These are phyloP conservation scores for Rhodophaea formosa DNA, from an alignment of 2,888 invertebrate species.

Conservation along the genomic window DNA sequence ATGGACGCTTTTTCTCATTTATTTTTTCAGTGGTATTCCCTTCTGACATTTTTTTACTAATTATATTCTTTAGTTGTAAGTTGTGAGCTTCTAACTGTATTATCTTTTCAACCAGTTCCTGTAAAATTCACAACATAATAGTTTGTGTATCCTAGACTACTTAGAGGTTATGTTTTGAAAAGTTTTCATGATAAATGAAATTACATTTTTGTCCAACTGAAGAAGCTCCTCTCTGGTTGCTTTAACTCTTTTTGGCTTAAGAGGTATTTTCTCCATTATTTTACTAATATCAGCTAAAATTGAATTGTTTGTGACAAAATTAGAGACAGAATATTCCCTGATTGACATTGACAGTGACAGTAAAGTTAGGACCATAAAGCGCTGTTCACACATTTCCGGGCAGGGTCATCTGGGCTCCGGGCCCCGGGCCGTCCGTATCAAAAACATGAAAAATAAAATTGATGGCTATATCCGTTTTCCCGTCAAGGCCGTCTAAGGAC, in stretches of 20 bases:
- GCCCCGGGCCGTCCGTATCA: too few relatives aligned
- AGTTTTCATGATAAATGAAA: neutral
- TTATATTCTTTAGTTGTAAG: conserved; percentile 86
- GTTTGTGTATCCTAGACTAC: neutral
- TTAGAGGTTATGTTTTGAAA: conserved; percentile 40
- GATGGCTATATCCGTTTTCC: too few relatives aligned
- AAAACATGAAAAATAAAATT: too few relatives aligned
- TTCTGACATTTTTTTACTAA: conserved; percentile 74
- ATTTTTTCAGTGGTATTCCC: conserved; percentile 26
- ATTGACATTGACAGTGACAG: neutral
- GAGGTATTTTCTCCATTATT: conserved; percentile 44
- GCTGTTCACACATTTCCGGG: too few relatives aligned
- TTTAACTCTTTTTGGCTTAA: conserved; percentile 48
- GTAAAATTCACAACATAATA: conserved; percentile 23
- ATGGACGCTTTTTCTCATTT: conserved; percentile 59
- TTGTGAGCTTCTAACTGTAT: conserved; percentile 89
- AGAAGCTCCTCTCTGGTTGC: conserved; percentile 48
- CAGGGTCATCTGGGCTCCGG: too few relatives aligned
- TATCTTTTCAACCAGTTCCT: conserved; percentile 88
- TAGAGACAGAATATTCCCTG: neutral
- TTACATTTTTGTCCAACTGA: conserved; percentile 57
- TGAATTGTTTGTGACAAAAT: neutral
- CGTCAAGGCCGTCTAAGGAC: too few relatives aligned
- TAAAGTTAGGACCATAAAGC: too few relatives aligned
- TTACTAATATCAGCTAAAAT: neutral